A percentile compares a stretch with the other conserved stretches of the same genome.
Conservation (phyloP, 2,113 vertebrate genomes). For the Peromyscus polionotus region DNA sequence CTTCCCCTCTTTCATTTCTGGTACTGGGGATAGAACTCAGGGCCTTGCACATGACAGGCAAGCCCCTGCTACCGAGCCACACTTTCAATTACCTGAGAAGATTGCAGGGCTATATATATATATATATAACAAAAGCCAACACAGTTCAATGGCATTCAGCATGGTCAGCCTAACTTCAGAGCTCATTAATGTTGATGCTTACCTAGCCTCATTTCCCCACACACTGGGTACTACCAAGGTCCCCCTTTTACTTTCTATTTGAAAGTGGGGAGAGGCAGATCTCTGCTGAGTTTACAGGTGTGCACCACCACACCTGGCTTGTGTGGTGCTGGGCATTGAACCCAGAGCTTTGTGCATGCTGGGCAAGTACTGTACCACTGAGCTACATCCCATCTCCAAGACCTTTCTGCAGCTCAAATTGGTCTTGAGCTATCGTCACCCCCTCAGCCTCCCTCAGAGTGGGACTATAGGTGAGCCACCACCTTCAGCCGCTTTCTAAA, state of each 20-base stretch:
- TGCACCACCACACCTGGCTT: neutral
- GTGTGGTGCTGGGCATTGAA: neutral
- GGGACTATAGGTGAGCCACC: neutral
- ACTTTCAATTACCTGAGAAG: neutral
- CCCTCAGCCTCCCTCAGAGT: neutral
- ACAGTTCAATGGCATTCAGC: neutral
- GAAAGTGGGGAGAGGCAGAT: neutral
- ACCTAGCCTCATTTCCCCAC: neutral
- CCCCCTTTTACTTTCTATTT: neutral
- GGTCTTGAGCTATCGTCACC: neutral
- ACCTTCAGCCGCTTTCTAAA: neutral
- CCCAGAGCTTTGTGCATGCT: neutral
- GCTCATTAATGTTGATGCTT: neutral
- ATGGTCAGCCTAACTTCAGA: no score
- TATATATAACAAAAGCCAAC: neutral
- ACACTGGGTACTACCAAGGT: neutral
- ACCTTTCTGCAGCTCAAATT: neutral
- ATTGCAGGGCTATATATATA: neutral
- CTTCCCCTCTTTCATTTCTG: neutral
- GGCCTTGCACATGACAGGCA: neutral
- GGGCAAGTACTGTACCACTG: neutral
- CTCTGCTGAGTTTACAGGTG: neutral
- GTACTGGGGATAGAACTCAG: neutral
- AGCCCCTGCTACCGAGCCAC: neutral
- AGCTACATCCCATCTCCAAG: neutral